Evolutionary conservation across 2,797 vertebrate genomes (phyloP).

Genomic region (Semaprochilodus insignis): DNA sequence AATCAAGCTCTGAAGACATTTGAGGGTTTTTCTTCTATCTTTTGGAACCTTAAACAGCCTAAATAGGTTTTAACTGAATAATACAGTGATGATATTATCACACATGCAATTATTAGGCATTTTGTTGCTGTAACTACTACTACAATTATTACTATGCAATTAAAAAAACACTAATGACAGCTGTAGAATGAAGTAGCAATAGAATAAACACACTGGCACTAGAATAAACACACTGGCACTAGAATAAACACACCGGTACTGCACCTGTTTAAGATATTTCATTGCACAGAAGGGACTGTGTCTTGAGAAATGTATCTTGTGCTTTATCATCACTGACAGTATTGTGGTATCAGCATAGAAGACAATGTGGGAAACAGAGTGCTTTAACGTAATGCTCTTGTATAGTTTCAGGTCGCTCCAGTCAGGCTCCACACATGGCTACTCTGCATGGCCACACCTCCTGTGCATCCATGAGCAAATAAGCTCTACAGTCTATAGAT

Average conservation of each 20-base stretch:
- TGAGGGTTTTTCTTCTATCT: neutral
- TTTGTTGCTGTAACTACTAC: too few relatives aligned
- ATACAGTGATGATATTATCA: neutral
- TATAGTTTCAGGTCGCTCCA: too few relatives aligned
- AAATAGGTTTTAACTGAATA: neutral
- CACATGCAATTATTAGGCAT: too few relatives aligned
- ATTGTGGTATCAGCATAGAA: neutral
- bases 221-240: too few relatives aligned
- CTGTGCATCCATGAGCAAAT: too few relatives aligned
- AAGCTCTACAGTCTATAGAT: too few relatives aligned
- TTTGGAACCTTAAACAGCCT: neutral
- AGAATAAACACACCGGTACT: too few relatives aligned
- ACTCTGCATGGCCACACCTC: too few relatives aligned
- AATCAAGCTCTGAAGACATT: slow-evolving; percentile 1
- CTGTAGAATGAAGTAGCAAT: neutral
- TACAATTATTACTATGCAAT: neutral
- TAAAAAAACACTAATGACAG: neutral
- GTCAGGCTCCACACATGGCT: too few relatives aligned
- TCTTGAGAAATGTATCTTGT: neutral
- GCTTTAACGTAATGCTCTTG: too few relatives aligned
- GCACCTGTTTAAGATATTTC: neutral
- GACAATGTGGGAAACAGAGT: neutral
- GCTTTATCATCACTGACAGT: neutral
- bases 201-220: neutral
- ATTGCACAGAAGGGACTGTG: neutral